Evolutionary conservation across 1,140 invertebrate species (phyloP).

Genomic region (Diplogasteroides magnus): DNA sequence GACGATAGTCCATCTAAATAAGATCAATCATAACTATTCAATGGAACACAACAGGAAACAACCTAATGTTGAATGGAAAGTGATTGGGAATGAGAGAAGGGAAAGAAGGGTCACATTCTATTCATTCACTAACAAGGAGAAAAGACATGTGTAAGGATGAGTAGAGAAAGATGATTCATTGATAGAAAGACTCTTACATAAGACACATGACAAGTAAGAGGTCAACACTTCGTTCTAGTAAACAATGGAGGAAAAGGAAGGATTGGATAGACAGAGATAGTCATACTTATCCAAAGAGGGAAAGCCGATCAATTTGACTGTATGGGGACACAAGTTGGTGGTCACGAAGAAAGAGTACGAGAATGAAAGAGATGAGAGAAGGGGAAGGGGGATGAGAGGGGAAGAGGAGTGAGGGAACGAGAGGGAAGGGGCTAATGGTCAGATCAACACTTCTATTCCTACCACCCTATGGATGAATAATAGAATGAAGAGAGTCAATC

Average conservation of each 20-base stretch:
- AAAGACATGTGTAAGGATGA: neutral
- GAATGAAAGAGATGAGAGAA: neutral
- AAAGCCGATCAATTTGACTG: neutral
- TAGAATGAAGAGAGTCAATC: neutral
- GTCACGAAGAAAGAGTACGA: neutral
- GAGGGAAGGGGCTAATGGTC: neutral
- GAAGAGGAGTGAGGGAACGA: neutral
- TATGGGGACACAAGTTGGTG: too few species aligned
- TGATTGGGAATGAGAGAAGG: neutral
- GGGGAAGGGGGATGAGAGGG: neutral
- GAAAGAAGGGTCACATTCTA: neutral
- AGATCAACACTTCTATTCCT: neutral
- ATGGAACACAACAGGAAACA: neutral
- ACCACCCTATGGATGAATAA: neutral
- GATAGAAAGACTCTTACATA: too few species aligned
- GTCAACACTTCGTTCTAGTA: neutral
- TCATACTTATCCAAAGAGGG: too few species aligned
- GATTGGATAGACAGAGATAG: neutral
- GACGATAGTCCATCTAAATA: too few species aligned
- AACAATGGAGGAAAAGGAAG: neutral
- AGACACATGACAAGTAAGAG: neutral
- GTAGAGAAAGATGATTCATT: neutral
- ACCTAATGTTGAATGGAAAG: neutral
- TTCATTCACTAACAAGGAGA: too few species aligned
- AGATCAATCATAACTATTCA: neutral